phyloP scores from a whole-genome alignment of 92 coral and sea anemone species.

The Porites evermanni region DNA sequence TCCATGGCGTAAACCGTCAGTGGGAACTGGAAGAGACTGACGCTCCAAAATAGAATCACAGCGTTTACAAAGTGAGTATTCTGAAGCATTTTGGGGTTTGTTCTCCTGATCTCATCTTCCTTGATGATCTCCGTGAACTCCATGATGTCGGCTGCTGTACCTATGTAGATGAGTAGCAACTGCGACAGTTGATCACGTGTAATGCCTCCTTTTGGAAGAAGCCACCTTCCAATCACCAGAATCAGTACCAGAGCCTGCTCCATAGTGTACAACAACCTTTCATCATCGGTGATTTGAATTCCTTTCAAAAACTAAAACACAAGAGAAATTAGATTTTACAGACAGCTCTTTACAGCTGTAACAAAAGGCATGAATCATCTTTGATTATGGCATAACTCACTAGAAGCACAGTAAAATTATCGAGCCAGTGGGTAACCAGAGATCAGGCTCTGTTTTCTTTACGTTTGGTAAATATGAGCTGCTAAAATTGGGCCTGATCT shows the following conservation, averaged over 20 bases:
- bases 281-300: conserved; percentile 68
- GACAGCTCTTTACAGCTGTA: too few species aligned
- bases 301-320: conserved; percentile 34
- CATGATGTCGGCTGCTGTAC: conserved; percentile 95
- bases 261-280: conserved; percentile 82
- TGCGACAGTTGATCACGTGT: conserved; percentile 96
- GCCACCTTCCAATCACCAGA: conserved; percentile 95
- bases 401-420: too few species aligned
- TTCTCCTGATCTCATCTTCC: conserved; percentile 83
- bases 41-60: conserved; percentile 88
- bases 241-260: conserved; percentile 97
- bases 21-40: conserved; percentile 90
- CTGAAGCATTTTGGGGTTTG: conserved; percentile 75
- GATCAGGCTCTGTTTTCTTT: too few species aligned
- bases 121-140: conserved; percentile 93
- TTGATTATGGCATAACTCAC: too few species aligned
- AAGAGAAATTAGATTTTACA: neutral
- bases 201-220: conserved; percentile 91
- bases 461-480: too few species aligned
- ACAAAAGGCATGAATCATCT: too few species aligned
- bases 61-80: conserved; percentile 81
- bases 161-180: conserved; percentile 88
- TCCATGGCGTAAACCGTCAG: conserved; percentile 88
- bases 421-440: too few species aligned
- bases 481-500: too few species aligned